Conservation (phyloP, 2,888 invertebrate species). For the Bombyx huttoni region DNA sequence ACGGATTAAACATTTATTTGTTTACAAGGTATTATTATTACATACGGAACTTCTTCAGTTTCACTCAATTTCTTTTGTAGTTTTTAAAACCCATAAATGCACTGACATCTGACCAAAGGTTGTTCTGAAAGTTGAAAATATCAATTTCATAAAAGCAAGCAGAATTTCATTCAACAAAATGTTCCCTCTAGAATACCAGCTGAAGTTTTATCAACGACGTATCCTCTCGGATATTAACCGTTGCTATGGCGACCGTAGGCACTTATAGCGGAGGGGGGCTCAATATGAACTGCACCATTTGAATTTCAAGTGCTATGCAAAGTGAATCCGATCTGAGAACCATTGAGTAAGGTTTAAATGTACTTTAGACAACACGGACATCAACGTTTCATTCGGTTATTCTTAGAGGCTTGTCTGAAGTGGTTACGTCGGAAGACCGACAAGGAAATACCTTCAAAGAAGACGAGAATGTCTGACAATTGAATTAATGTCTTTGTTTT, state of each 20-base stretch:
- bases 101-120: too few species aligned
- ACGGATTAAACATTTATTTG: too few species aligned
- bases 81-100: too few species aligned
- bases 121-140: too few species aligned
- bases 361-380: constrained; percentile 27
- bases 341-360: constrained; percentile 36
- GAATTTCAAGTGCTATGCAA: constrained; percentile 70
- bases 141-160: too few species aligned
- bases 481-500: too few species aligned
- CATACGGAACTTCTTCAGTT: too few species aligned
- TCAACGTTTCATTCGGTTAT: constrained; percentile 19
- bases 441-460: too few species aligned
- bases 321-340: constrained; percentile 49
- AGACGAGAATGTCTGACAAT: too few species aligned
- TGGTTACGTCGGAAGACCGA: not conserved
- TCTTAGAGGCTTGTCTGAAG: constrained; percentile 8
- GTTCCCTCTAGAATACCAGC: not conserved
- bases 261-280: constrained; percentile 47
- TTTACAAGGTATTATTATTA: too few species aligned
- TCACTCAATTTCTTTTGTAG: too few species aligned
- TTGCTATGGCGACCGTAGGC: constrained; percentile 38
- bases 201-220: not conserved
- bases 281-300: constrained; percentile 65
- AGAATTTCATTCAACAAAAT: too few species aligned
- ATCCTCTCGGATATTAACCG: constrained; percentile 8